Base-by-base conservation (phyloP, 2,888 invertebrate genomes). In the Petrolisthes manimaculis region DNA sequence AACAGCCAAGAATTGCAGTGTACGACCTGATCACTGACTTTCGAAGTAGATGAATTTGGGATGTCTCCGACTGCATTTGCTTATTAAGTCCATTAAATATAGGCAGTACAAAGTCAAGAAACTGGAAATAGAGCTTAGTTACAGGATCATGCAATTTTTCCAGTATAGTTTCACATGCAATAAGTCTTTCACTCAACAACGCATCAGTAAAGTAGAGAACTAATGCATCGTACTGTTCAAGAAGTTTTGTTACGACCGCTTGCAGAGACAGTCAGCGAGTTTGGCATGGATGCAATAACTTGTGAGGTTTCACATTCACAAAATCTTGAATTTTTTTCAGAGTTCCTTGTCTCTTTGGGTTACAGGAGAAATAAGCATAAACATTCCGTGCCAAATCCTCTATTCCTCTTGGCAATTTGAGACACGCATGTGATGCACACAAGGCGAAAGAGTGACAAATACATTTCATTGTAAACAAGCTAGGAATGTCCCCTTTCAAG, bases 211-310 rank as follows among this genome's bases (percentile, higher is more conserved):
- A 71, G 8, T 71, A 6, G 8, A 71, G 71, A 5, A 4, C 8
- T 71, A 71, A 8, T 5, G 71, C 71, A 71, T 6, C 24, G 8
- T 71, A 71, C 8, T 71, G 71, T 71, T 71, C 71, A 5, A 71
- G 71, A 8, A 71, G 71, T 71, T 6, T 4, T 5, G 8, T 5
- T 3, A 79, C 79, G 12, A 79, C 79, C 4, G 9, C 3, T 3
- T 79, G 53, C 6, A 79, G 53, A 4, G 51, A 51, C 8, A 79
- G 53, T 54, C 51, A 79, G 14, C 53, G 79, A 3, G 79, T 51
- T 53, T 79, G 79, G 9, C 79, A 79, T 3, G 53, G 79, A 54
- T 79, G 79, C 37, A 79, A n/a, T 6, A 79, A 54, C 53, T 53
- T 79, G 79, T 79, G 53, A 79, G 53, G 79, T n/a, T n/a, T n/a